Evolutionary conservation across 1,140 invertebrate genomes (phyloP).

Genomic region (Ridgeia piscesae): DNA sequence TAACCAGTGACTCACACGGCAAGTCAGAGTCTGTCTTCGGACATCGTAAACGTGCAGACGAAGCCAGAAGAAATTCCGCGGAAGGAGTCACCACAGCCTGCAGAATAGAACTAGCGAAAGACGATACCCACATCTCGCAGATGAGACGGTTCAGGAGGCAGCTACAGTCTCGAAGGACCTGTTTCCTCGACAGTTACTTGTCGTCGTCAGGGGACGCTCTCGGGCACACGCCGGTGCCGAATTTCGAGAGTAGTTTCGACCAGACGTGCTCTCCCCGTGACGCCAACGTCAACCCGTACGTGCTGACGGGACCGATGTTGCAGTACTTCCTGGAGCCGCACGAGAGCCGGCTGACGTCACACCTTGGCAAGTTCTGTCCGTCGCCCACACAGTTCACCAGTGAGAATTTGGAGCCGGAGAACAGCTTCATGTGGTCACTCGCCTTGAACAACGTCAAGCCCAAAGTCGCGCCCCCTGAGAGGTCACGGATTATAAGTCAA

Average conservation of each 20-base stretch:
- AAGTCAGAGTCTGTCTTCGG: background rate
- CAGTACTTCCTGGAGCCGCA: background rate
- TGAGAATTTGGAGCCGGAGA: background rate
- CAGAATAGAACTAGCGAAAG: background rate
- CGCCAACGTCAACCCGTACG: background rate
- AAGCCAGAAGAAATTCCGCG: background rate
- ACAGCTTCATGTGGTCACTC: constrained; percentile 15
- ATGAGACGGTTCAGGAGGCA: background rate
- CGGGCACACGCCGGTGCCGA: background rate
- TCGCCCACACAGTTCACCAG: background rate
- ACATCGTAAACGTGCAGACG: background rate
- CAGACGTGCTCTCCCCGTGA: background rate
- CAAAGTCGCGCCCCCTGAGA: background rate
- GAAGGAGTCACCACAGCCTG: background rate
- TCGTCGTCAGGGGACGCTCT: background rate
- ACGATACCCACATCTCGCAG: background rate
- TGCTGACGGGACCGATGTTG: background rate
- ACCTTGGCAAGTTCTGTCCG: background rate
- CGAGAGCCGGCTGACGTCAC: background rate
- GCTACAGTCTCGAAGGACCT: background rate
- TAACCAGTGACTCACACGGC: background rate
- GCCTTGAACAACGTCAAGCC: constrained; percentile 8
- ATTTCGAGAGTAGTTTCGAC: background rate
- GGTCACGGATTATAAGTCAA: background rate
- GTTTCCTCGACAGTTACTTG: background rate